Base-by-base conservation (phyloP, 2,888 invertebrate genomes). In the Meta bourneti region DNA sequence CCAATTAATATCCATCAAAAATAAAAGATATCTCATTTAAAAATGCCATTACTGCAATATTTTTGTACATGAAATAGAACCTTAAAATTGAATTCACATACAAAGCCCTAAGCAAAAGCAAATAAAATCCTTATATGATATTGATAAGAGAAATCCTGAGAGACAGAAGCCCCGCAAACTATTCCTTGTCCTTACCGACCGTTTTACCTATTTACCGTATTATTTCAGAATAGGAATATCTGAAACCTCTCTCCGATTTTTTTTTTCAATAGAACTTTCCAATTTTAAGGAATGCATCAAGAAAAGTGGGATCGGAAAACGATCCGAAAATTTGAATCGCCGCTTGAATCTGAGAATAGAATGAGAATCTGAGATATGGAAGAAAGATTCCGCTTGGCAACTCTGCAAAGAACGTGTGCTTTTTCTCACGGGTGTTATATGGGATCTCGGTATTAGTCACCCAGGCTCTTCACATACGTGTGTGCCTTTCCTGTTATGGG, bases 261-360 rank as follows among this genome's bases (percentile, higher is more conserved):
- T 77, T n/a, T 51, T 48, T 77, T 51, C 49, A 16, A 49, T 49
- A 49, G n/a, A 49, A 49, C 77, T 77, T 77, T 77, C 51, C 48
- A 77, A 77, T 49, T 77, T 77, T 77, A 49, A 61, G 8, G 77
- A 77, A 77, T 77, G n/a, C 77, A 51, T 77, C 77, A 7, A n/a
- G 77, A 51, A 77, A 51, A 16, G 11, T 13, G 49, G 77, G 51
- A 77, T 49, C 34, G 49, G 77, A 77, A 77, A 77, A 77, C 48
- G 49, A 77, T 77, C 49, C 49, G 51, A 77, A 51, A 49, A 77
- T n/a, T 77, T 77, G 49, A 77, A 77, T 77, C 77, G n/a, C 77
- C 51, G 77, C 48, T 7, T 77, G 51, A 77, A 77, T 49, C 51
- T 51, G n/a, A 11, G 77, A 49, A 49, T 13, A 77, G 51, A 77